phyloP scores from a whole-genome alignment of 1,140 invertebrate genomes.

The Drosophila obscura region DNA sequence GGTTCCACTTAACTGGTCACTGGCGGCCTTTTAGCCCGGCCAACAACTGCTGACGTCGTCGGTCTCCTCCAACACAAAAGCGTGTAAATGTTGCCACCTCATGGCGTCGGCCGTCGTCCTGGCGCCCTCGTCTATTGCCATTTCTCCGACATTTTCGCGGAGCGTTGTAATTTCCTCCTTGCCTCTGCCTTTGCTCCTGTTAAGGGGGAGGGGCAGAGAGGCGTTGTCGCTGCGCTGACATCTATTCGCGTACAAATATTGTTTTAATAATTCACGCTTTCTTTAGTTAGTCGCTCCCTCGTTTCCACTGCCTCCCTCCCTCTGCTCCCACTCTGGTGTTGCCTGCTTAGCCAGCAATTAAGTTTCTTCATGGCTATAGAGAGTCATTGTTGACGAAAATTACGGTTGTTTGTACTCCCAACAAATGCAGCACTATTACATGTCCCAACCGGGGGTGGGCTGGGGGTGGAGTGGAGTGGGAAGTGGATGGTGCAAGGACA shows the following conservation, averaged over 20 bases:
- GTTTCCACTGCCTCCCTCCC: neutral
- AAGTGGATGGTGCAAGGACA: slow-evolving; percentile 2
- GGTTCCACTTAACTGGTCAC: slow-evolving; percentile 58
- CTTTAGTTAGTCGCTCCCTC: slow-evolving; percentile 14
- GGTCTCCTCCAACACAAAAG: slow-evolving; percentile 29
- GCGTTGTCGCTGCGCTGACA: slow-evolving; percentile 20
- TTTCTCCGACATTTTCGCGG: slow-evolving; percentile 20
- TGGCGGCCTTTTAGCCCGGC: slow-evolving; percentile 38
- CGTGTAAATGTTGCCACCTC: slow-evolving; percentile 74
- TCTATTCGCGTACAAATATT: slow-evolving; percentile 71
- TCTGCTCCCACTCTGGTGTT: neutral
- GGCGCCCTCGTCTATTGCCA: slow-evolving; percentile 57
- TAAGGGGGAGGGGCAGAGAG: neutral
- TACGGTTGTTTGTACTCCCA: slow-evolving; percentile 68
- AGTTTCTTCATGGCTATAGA: slow-evolving; percentile 48
- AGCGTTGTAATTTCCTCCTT: slow-evolving; percentile 48
- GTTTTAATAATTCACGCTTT: slow-evolving; percentile 73
- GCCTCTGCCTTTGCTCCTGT: slow-evolving; percentile 20
- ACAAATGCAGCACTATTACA: slow-evolving; percentile 66
- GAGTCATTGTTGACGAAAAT: slow-evolving; percentile 65
- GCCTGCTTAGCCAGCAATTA: slow-evolving; percentile 68
- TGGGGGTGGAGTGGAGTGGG: neutral
- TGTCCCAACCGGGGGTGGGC: slow-evolving; percentile 1
- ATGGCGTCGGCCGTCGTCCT: slow-evolving; percentile 37
- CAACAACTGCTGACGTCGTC: slow-evolving; percentile 32